These are phyloP conservation scores for Meteorus cinctellus DNA, from an alignment of 2,888 invertebrate species.

Conservation along the genomic window DNA sequence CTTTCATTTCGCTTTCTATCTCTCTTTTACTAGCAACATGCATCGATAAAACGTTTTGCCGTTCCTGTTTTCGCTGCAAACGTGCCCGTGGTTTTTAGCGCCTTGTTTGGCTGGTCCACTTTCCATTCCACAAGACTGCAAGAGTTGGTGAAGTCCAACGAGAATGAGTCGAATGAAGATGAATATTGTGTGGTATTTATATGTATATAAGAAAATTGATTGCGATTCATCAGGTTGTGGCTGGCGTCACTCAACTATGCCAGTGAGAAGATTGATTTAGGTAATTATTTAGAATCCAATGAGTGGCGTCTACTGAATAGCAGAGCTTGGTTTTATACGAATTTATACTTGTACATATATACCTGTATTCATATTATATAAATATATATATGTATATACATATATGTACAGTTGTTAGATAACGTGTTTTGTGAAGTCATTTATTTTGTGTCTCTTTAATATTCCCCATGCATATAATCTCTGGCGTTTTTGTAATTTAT, in stretches of 20 bases:
- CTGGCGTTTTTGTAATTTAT: conserved; percentile 17
- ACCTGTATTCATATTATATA: not conserved
- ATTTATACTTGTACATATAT: not conserved
- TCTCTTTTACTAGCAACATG: conserved; percentile 21
- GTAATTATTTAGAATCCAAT: conserved; percentile 27
- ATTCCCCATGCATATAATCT: conserved; percentile 6
- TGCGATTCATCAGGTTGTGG: conserved; percentile 24
- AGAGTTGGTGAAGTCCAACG: not conserved
- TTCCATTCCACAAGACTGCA: conserved; percentile 23
- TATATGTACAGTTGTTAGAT: conserved; percentile 3
- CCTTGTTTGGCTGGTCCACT: conserved; percentile 36
- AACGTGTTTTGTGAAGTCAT: conserved; percentile 10
- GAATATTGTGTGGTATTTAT: not conserved
- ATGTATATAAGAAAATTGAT: conserved; percentile 25
- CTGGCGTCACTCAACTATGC: conserved; percentile 20
- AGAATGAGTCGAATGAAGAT: conserved; percentile 26
- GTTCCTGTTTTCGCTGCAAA: conserved; percentile 22
- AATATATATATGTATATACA: conserved; percentile 10
- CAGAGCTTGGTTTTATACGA: not conserved
- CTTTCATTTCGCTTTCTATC: conserved; percentile 9
- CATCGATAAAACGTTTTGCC: conserved; percentile 16
- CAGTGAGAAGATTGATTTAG: conserved; percentile 25
- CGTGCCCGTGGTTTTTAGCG: conserved; percentile 10
- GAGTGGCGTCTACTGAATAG: conserved; percentile 10
- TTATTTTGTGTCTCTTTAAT: conserved; percentile 5